Base-by-base conservation (phyloP, 2,113 vertebrate species). In the Bos indicus region DNA sequence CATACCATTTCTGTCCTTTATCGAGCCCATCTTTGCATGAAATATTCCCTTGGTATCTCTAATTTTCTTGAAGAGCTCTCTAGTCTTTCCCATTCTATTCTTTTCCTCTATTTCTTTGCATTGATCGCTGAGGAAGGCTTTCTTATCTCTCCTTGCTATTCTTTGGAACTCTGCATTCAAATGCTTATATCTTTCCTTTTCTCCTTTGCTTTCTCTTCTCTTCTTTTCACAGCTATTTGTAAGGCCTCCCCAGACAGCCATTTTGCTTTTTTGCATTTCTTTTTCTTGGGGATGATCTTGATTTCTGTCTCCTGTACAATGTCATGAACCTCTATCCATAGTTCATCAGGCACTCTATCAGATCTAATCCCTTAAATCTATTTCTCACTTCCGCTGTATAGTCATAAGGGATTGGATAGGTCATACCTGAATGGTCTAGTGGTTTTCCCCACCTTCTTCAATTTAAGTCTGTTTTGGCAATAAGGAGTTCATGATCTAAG, bases 321-420 rank as follows among this genome's bases (percentile, higher is more conserved):
- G 64, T 67, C 64, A 36, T 10, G 4, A 36, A 67, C 33, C 8
- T 36, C 17, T 0, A 0, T 67, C 33, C 64, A 21, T 10, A 36
- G 64, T 67, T 67, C 17, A 36, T 36, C 33, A 36, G 64, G 64
- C 17, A 36, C 17, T 36, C 33, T 36, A 21, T 67, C 64, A 67
- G 64, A 11, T 67, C 17, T 67, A 10, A 1, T 21, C 33, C 64
- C 64, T 67, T 36, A 36, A 67, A 36, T 36, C 64, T 67, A 36
- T 36, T 67, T 36, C 33, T 36, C 64, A 67, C 17, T 67, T 67
- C 64, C 2, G 5, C 64, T 36, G 64, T 10, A 21, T 21, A 36
- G 33, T 67, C 17, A 5, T 36, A 36, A 67, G 33, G 33, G 64
- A 67, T 67, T 67, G 36, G 64, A 67, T 36, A 71, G n/a, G 19